Evolutionary conservation across 2,888 invertebrate species (phyloP).

Genomic region (Tenthredo notha): DNA sequence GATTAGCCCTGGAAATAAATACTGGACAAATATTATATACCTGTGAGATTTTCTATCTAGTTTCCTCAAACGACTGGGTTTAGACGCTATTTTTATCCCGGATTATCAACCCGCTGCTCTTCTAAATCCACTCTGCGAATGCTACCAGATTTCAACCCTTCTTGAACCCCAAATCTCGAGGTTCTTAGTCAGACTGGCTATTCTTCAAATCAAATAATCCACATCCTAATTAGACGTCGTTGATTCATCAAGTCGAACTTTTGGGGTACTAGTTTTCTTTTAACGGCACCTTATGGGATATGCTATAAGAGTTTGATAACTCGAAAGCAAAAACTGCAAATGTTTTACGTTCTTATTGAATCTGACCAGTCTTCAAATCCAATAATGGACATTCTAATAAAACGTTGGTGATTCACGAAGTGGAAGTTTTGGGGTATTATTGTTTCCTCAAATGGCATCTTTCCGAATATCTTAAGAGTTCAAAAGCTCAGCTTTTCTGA

Average conservation of each 20-base stretch:
- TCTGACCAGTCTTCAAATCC: background rate
- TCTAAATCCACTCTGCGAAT: background rate
- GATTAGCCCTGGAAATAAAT: conserved; percentile 28
- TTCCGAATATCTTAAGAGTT: background rate
- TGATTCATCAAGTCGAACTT: background rate
- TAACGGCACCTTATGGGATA: too few relatives aligned
- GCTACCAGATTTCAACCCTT: background rate
- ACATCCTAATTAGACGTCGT: background rate
- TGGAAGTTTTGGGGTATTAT: background rate
- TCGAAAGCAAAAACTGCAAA: background rate
- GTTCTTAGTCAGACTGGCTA: background rate
- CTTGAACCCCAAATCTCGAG: background rate
- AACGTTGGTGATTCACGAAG: background rate
- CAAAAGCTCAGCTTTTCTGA: background rate
- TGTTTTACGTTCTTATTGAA: background rate
- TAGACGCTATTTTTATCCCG: background rate
- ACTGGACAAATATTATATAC: conserved; percentile 15
- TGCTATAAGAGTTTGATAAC: background rate
- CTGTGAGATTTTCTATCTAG: background rate
- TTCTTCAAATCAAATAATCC: background rate
- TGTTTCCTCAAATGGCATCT: background rate
- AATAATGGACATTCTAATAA: background rate
- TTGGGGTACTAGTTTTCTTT: background rate
- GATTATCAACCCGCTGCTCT: background rate
- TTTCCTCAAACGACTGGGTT: background rate